phyloP scores from a whole-genome alignment of 2,888 invertebrate genomes.

The Tholera decimalis region DNA sequence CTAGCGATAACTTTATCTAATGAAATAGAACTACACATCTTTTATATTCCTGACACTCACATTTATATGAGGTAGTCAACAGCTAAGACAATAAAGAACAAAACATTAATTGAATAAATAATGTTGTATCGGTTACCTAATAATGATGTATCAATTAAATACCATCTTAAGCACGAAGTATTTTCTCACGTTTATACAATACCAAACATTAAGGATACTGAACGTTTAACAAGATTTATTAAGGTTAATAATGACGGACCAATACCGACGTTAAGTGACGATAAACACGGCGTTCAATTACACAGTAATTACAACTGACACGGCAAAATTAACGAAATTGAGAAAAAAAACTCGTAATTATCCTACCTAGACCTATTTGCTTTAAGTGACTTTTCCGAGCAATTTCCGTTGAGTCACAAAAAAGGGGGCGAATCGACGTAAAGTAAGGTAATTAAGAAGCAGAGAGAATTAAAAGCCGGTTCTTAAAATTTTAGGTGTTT shows the following conservation, averaged over 20 bases:
- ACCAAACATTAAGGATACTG: neutral
- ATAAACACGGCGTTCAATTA: constrained; percentile 55
- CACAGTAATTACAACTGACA: constrained; percentile 64
- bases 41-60: constrained; percentile 35
- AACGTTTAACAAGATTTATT: constrained; percentile 3
- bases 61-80: constrained; percentile 51
- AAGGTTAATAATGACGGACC: constrained; percentile 4
- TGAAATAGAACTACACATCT: constrained; percentile 42
- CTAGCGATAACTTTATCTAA: constrained; percentile 43
- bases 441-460: constrained; percentile 83
- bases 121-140: constrained; percentile 29
- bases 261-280: constrained; percentile 22
- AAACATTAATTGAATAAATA: constrained; percentile 58
- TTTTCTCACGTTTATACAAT: neutral
- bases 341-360: constrained; percentile 78
- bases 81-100: constrained; percentile 47
- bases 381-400: constrained; percentile 84
- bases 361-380: constrained; percentile 81
- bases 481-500: constrained; percentile 59
- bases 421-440: constrained; percentile 75
- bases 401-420: constrained; percentile 83
- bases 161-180: constrained; percentile 14
- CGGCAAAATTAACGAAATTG: constrained; percentile 70
- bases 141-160: constrained; percentile 20
- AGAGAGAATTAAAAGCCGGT: constrained; percentile 73